A percentile compares a stretch with the other conserved stretches of the same genome.
Evolutionary conservation across 2,113 vertebrate species (phyloP).

Genomic region (Eulemur macaco): DNA sequence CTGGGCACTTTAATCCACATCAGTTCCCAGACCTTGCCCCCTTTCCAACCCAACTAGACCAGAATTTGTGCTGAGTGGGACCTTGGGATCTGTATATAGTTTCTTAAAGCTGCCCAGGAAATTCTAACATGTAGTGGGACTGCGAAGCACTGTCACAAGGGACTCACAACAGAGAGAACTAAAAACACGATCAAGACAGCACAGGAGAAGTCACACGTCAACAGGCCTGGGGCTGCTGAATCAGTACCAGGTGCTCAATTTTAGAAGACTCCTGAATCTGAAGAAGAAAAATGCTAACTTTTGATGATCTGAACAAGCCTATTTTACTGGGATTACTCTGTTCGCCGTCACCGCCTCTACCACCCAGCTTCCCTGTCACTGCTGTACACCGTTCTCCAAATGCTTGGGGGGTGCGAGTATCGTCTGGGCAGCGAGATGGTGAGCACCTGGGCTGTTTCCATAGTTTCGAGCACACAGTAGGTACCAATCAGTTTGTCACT

Average conservation of each 20-base stretch:
- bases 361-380: background rate
- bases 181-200: background rate
- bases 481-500: background rate
- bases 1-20: background rate
- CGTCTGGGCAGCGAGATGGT: background rate
- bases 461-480: background rate
- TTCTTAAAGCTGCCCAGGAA: background rate
- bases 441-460: background rate
- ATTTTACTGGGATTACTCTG: background rate
- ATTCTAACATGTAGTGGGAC: background rate
- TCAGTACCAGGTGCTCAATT: background rate
- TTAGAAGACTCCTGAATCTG: background rate
- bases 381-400: background rate
- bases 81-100: background rate
- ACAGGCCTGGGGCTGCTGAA: background rate
- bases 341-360: background rate
- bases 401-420: background rate
- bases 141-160: background rate
- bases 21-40: background rate
- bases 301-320: background rate
- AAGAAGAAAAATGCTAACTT: background rate
- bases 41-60: background rate
- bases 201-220: background rate
- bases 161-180: background rate
- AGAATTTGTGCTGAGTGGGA: background rate